Conservation (phyloP, 2,797 vertebrate species). For the Martes flavigula region DNA sequence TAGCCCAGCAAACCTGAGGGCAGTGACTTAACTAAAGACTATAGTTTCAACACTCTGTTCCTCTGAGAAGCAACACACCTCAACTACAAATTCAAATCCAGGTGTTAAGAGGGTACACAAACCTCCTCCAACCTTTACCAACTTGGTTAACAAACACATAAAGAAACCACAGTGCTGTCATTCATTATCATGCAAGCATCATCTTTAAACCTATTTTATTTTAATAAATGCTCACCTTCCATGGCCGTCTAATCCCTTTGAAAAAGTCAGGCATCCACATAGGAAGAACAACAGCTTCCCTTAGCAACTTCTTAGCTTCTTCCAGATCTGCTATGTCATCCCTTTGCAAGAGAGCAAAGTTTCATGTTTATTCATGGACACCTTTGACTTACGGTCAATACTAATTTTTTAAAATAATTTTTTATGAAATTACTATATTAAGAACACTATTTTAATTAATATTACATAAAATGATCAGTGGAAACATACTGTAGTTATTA, state of each 20-base stretch:
- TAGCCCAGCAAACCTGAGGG: not conserved
- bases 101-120: not conserved
- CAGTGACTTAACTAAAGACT: not conserved
- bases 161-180: not conserved
- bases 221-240: conserved; percentile 91
- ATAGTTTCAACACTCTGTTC: not conserved
- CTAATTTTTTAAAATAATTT: not conserved
- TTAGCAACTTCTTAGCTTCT: conserved; percentile 97
- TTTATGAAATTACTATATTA: conserved; percentile 13
- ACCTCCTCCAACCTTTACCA: not conserved
- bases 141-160: not conserved
- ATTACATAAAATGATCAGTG: not conserved
- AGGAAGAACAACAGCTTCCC: conserved; percentile 97
- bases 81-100: not conserved
- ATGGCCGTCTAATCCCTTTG: conserved; percentile 97
- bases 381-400: not conserved
- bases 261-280: conserved; percentile 99
- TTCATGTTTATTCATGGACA: not conserved
- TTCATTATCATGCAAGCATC: not conserved
- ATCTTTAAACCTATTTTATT: not conserved
- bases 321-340: conserved; percentile 98
- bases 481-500: not conserved
- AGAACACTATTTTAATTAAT: conserved; percentile 21
- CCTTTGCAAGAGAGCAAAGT: conserved; percentile 85
- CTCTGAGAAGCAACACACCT: not conserved